phyloP scores from a whole-genome alignment of 2,888 invertebrate species.

The Melieria picta region DNA sequence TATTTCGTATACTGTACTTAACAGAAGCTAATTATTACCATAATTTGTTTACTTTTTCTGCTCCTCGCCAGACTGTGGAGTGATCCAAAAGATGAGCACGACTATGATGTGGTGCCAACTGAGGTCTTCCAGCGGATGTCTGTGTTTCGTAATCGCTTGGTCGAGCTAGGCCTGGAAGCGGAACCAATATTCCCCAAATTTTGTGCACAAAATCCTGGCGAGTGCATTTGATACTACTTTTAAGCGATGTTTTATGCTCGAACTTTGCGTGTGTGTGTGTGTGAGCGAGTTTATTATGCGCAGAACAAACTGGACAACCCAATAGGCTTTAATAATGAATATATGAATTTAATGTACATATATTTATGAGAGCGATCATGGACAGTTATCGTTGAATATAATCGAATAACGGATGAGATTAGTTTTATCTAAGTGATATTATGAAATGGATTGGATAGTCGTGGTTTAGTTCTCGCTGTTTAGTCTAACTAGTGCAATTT shows the following conservation, averaged over 20 bases:
- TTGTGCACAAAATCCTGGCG: slow-evolving; percentile 66
- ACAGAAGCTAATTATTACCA: background rate
- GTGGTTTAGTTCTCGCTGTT: no score
- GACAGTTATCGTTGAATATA: no score
- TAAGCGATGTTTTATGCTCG: slow-evolving; percentile 42
- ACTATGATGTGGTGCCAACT: slow-evolving; percentile 61
- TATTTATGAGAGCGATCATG: no score
- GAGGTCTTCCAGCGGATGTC: slow-evolving; percentile 66
- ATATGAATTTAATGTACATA: no score
- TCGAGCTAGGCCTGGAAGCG: slow-evolving; percentile 64
- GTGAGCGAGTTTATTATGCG: background rate
- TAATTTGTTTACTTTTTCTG: background rate
- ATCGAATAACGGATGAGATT: no score
- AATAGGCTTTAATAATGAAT: no score
- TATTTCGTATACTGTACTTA: background rate
- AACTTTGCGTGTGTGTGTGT: background rate
- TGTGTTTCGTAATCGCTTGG: slow-evolving; percentile 64
- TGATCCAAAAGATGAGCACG: slow-evolving; percentile 65
- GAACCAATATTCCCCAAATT: slow-evolving; percentile 67
- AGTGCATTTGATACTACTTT: slow-evolving; percentile 66
- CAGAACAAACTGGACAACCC: no score
- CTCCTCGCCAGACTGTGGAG: slow-evolving; percentile 59
- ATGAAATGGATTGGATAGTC: no score
- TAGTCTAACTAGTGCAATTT: no score
- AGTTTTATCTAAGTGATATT: no score